phyloP scores from a whole-genome alignment of 2,113 vertebrate genomes.

The Herpetotheres cachinnans region DNA sequence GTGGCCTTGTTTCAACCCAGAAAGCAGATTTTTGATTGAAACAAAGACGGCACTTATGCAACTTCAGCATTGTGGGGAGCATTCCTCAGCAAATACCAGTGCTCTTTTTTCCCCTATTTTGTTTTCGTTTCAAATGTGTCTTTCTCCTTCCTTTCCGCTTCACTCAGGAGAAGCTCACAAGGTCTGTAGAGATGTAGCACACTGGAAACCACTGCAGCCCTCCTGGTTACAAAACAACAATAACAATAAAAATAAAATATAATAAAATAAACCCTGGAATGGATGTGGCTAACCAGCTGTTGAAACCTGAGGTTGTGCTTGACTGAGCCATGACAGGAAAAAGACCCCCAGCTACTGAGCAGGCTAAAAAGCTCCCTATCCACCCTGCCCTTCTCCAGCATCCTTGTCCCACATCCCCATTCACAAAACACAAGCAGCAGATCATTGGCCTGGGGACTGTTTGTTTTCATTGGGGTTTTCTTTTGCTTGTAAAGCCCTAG shows the following conservation, averaged over 20 bases:
- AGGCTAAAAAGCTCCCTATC: background rate
- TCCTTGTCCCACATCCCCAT: background rate
- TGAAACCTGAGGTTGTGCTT: slow-evolving; percentile 51
- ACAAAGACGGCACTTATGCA: slow-evolving; percentile 56
- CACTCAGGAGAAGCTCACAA: background rate
- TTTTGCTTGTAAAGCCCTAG: slow-evolving; percentile 29
- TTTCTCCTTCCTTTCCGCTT: background rate
- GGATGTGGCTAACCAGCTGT: slow-evolving; percentile 58
- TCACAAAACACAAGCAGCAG: background rate
- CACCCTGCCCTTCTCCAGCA: background rate
- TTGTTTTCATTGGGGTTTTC: slow-evolving; percentile 12
- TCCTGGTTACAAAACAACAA: slow-evolving; percentile 30
- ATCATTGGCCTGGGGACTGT: background rate
- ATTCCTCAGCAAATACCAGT: slow-evolving; percentile 46
- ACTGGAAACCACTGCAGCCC: background rate
- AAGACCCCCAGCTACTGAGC: slow-evolving; percentile 7
- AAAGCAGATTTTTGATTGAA: slow-evolving; percentile 43
- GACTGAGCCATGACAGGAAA: slow-evolving; percentile 6
- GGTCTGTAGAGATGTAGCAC: background rate
- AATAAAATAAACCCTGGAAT: slow-evolving; percentile 13
- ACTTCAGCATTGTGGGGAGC: slow-evolving; percentile 65
- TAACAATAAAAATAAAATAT: slow-evolving; percentile 27
- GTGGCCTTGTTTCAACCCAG: slow-evolving; percentile 68
- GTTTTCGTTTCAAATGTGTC: slow-evolving; percentile 5
- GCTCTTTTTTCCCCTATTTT: background rate